Conservation (phyloP, 2,797 vertebrate genomes). For the Sylvia borin region DNA sequence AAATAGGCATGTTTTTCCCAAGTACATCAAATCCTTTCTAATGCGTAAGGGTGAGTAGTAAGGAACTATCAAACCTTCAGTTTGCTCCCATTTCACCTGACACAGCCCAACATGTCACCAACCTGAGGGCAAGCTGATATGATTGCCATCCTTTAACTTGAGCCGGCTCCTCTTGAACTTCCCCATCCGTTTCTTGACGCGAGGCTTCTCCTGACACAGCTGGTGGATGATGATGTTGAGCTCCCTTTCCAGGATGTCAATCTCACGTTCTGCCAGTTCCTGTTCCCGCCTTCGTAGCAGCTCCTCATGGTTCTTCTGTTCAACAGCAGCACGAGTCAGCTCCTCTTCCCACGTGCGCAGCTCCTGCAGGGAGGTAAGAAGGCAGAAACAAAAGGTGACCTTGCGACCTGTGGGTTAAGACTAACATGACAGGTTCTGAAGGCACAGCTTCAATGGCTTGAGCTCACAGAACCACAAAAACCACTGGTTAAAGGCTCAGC, state of each 20-base stretch:
- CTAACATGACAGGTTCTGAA: not conserved
- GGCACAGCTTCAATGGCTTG: not conserved
- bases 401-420: not conserved
- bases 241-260: slow-evolving; percentile 94
- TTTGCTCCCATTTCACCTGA: not conserved
- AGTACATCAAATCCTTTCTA: not conserved
- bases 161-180: slow-evolving; percentile 93
- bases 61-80: not conserved
- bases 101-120: not conserved
- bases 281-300: slow-evolving; percentile 89
- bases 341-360: slow-evolving; percentile 96
- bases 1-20: not conserved
- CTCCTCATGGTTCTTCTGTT: slow-evolving; percentile 97
- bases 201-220: slow-evolving; percentile 94
- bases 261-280: slow-evolving; percentile 94
- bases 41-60: not conserved
- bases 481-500: not conserved
- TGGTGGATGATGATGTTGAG: slow-evolving; percentile 98
- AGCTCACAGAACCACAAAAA: not conserved
- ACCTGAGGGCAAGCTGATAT: slow-evolving; percentile 97
- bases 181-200: slow-evolving; percentile 92
- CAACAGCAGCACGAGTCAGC: slow-evolving; percentile 89
- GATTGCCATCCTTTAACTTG: slow-evolving; percentile 92
- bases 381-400: not conserved
- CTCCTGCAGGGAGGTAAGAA: slow-evolving; percentile 77